Evolutionary conservation across 2,113 vertebrate genomes (phyloP).

Genomic region (Callocephalon fimbriatum): DNA sequence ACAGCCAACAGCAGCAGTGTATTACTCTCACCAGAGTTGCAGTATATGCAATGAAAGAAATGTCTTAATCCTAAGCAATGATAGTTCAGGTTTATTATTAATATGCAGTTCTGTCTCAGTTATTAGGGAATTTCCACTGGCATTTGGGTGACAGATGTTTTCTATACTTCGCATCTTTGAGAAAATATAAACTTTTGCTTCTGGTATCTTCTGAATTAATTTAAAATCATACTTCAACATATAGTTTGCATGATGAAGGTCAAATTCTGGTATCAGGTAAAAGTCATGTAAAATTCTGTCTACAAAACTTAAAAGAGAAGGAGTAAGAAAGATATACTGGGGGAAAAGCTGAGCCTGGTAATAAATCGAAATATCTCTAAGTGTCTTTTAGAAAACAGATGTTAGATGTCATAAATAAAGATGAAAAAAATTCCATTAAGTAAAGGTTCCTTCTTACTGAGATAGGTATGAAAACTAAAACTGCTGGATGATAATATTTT

Average conservation of each 20-base stretch:
- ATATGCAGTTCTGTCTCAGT: background rate
- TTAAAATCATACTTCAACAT: background rate
- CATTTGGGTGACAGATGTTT: background rate
- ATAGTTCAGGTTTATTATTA: background rate
- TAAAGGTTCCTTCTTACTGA: background rate
- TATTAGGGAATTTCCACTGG: background rate
- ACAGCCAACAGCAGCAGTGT: background rate
- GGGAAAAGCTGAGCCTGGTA: background rate
- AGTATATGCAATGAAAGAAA: background rate
- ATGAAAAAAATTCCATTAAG: background rate
- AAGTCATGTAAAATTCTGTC: background rate
- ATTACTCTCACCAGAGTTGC: background rate
- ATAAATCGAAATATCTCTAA: background rate
- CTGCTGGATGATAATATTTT: background rate
- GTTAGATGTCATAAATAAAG: background rate
- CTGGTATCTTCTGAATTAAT: background rate
- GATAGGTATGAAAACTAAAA: background rate
- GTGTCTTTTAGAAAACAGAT: background rate
- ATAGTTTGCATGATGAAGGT: background rate
- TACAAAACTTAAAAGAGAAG: background rate
- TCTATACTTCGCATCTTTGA: background rate
- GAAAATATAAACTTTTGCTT: background rate
- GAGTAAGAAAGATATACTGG: background rate
- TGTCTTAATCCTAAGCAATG: background rate
- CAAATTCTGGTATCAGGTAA: background rate